Evolutionary conservation across 2,797 vertebrate species (phyloP).

Genomic region (Trachops cirrhosus): DNA sequence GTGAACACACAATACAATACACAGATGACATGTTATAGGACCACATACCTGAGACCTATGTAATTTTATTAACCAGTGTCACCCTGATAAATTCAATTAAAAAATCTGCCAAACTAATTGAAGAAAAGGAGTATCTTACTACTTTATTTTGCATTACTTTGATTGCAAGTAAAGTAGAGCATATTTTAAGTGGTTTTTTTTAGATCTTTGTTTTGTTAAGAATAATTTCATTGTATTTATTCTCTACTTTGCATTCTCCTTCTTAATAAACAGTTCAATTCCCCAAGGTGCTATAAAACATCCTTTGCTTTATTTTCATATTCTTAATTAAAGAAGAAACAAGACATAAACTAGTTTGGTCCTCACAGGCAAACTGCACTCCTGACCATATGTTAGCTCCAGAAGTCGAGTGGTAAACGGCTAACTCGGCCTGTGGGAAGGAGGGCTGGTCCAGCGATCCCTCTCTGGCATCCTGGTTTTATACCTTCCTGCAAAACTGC

Average conservation of each 20-base stretch:
- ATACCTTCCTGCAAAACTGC: background rate
- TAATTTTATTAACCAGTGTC: background rate
- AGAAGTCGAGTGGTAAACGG: background rate
- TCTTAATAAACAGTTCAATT: constrained; percentile 49
- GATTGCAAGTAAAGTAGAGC: background rate
- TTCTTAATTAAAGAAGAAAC: constrained; percentile 50
- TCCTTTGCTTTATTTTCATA: constrained; percentile 20
- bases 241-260: constrained; percentile 21
- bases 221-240: constrained; percentile 10
- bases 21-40: background rate
- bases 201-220: constrained; percentile 13
- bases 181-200: background rate
- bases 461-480: background rate
- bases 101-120: background rate
- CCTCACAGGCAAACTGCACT: background rate
- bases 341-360: background rate
- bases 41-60: background rate
- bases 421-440: fast-evolving
- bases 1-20: background rate
- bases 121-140: background rate
- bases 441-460: no score
- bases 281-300: constrained; percentile 4
- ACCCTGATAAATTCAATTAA: background rate
- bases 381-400: background rate
- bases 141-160: background rate